Evolutionary conservation across 1,140 invertebrate species (phyloP), one percentile per base, ranked within the genome.

Genomic region (Gonioctena quinquepunctata): DNA sequence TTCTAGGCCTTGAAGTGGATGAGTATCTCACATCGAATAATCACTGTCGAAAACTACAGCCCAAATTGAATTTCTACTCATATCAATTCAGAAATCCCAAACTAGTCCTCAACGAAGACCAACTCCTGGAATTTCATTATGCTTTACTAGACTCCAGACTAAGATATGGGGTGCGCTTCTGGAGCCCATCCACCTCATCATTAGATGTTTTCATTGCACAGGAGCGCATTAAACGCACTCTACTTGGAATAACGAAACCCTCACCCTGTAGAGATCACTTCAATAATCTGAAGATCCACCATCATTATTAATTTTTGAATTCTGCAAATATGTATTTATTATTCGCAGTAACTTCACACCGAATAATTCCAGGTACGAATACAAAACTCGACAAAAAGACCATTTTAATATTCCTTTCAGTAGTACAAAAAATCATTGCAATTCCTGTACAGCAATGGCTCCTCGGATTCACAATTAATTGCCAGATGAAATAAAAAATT

Each of bases 281-380:
- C 49, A 52, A 52, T 1, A 52, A 52, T 52, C 6, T 52, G 16
- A 52, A 52, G 16, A 52, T 52, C 49, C 5, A 13, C 49, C 49
- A 52, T 19, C 2, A 52, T 16, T 52, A 16, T 52, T 52, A 52
- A 11, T 2, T 52, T 52, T 52, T 52, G 49, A 52, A 52, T 52
- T 2, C 19, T 16, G 49, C 49, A 4, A 13, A 3, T 52, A 52
- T 16, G 7, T 3, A 52, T n/a, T n/a, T n/a, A 18, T 13, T 11
- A 52, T 13, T 52, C 49, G 49, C 16, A 52, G 49, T 52, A 4
- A 52, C 49, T 52, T 52, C 19, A 52, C n/a, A 52, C 49, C 19
- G 49, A 52, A 52, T 16, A 52, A 52, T 16, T 52, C 49, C 49
- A 52, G 49, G 16, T 52, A 52, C 49, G 49, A 52, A 52, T 52